Base-by-base conservation (phyloP, 2,797 vertebrate genomes). In the Coendou prehensilis region DNA sequence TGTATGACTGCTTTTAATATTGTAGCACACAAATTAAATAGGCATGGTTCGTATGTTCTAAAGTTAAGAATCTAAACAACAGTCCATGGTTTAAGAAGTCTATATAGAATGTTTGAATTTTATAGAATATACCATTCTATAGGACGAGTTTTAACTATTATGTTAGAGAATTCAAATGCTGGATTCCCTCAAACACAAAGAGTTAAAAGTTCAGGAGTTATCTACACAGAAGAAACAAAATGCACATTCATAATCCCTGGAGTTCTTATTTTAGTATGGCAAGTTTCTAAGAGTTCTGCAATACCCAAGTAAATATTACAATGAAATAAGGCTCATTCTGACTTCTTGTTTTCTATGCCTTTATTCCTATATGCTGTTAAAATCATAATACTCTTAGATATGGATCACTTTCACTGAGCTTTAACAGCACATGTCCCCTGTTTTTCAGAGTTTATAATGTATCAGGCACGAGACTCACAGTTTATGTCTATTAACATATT, bases 211-310 rank as follows among this genome's bases (percentile, higher is more conserved):
- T 69, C 33, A 33, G 15, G 28, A 95, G 18, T 84, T 89, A 92
- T 64, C 59, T 61, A 86, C 63, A 75, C 6, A 89, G 73, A 86
- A 89, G 41, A 92, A 94, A 95, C 52, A 78, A 87, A 95, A 80
- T 76, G 37, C 10, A 57, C 57, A 85, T 71, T 92, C 26, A 86
- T 45, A 86, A 87, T 89, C 91, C 80, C 20, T 87, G 83, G n/a
- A 92, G 63, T 30, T 90, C 86, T 94, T 87, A 56, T 86, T 89
- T 91, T 79, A 89, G 63, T 28, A 92, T 50, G 83, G 75, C 33
- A 17, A 95, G 13, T 23, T 87, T 82, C 89, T 83, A 23, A 59
- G 63, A 41, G 41, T 87, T 95, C 89, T 33, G 63, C 9, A 81
- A 84, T 71, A 57, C 6, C 41, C 33, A 57, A 76, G 45, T 47